Base-by-base conservation (phyloP, 2,888 invertebrate species). In the Fabriciana adippe region DNA sequence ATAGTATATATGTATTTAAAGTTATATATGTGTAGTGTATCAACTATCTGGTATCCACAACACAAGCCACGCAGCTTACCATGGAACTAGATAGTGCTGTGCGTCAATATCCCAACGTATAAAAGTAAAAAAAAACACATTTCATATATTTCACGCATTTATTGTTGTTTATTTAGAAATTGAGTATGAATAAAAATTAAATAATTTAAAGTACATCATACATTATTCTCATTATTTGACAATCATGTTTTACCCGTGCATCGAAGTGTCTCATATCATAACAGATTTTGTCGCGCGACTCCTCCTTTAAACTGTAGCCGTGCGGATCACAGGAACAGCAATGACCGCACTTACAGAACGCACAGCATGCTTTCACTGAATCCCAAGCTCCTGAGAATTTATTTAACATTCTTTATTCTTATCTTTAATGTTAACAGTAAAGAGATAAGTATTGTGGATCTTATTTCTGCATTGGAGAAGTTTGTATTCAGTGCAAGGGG, bases 261-360 rank as follows among this genome's bases (percentile, higher is more conserved):
- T 90, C 89, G 47, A 88, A 90, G 0, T 48, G 55, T 5, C 76
- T 79, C 89, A 89, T 89, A 71, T 87, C 85, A 13, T 79, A 79
- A 0, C 82, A 75, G 0, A 63, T 69, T 15, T 73, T 64, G n/a
- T 72, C 72, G 6, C 81, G 79, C 51, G 86, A 84, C 0, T 79
- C 83, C 70, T 88, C 88, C 2, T 75, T 78, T 14, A 79, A 67
- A 66, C 69, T 62, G 75, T 89, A 89, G 0, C 75, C 80, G 15
- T 71, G 70, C 0, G 75, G 62, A 4, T 80, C 77, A 73, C 88
- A 86, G 0, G 73, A 64, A 6, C 86, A 84, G 70, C 89, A 88
- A 18, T 68, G 41, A n/a, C 66, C 60, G 65, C 82, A 81, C 0
- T 54, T 51, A 74, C 90, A 89, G 74, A 88, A 88, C 0, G 85